Base-by-base conservation (phyloP, 2,797 vertebrate species). In the Crenuchus spilurus region DNA sequence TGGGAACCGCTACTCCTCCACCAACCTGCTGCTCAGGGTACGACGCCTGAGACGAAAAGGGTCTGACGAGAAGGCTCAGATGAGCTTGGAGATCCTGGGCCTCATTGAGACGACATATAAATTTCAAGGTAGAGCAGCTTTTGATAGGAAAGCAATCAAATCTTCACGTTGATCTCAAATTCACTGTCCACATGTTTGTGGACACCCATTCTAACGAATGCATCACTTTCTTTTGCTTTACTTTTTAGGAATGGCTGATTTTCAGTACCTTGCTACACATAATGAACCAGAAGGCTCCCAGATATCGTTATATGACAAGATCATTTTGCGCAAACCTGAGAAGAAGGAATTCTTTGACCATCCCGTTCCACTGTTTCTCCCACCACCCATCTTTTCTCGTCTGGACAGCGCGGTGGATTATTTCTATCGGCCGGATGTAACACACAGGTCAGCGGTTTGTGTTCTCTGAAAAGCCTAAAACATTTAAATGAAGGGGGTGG, bases 321-420 rank as follows among this genome's bases (percentile, higher is more conserved):
- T 99, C 39, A 86, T 98, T 65, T 91, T 99, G 78, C 88, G 88
- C 31, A 94, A 94, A 77, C 91, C 93, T 0, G 94, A 98, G 84
- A 97, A 92, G 77, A 94, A 96, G 37, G 91, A 92, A 0, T 99
- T 95, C 84, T 99, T 98, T 71, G 91, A 96, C 22, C 89, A 84
- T 65, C 89, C 93, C 0, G 78, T 97, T 62, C 94, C 95, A 0
- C 92, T 95, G 30, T 96, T 96, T 79, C 94, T 99, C 7, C 97
- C 97, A 0, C 97, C 97, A 0, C 94, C 96, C 4, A 96, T 96
- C 81, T 99, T 99, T 86, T 99, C 98, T 6, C 95, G 98, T 1
- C 92, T 98, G 42, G 97, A 99, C 85, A 94, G 77, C 1, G 91
- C 96, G 0, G 88, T 94, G 70, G 97, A 99, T 80, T 99, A 98